Base-by-base conservation (phyloP, 2,797 vertebrate species). In the Catharus ustulatus region DNA sequence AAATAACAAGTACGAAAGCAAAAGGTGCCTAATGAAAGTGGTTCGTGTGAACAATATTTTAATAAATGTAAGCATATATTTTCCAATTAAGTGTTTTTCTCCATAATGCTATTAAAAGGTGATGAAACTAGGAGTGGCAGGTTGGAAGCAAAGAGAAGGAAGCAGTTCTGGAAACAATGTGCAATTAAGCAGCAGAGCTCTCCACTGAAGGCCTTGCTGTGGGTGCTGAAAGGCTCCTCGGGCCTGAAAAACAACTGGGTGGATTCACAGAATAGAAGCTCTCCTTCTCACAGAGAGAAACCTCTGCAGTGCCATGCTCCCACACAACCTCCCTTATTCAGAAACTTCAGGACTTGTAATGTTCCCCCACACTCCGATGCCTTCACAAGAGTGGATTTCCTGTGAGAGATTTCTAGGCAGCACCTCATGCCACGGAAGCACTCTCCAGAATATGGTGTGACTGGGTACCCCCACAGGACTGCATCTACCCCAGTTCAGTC, bases 101-200 rank as follows among this genome's bases (percentile, higher is more conserved):
- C 43, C 21, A 42, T 22, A 43, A 42, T 71, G 51, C 51, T 75
- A 93, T 76, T 92, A 84, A 85, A 90, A 79, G 48, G 40, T 40
- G 86, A 29, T 43, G 55, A 72, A 88, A 93, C 23, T n/a, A 71
- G 74, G 81, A 90, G 87, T n/a, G 84, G 87, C 18, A 72, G 38
- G 36, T 40, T 95, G 81, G 71, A 84, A 78, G 84, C 58, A 71
- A 91, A 75, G n/a, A 49, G 52, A 58, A 80, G 52, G 57, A 71
- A 78, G 74, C 2, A 1, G 43, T 71, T 71, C 45, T 91, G 80
- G 66, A 89, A 91, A 89, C 84, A 67, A 81, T 13, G 42, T 72
- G 78, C 84, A 84, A 77, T 78, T 67, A 91, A 71, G 87, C 1
- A 5, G 45, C 63, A 62, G 52, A 86, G 57, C 61, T 73, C 76